Conservation (phyloP, 2,113 vertebrate species). For the Emydura subglobosa region DNA sequence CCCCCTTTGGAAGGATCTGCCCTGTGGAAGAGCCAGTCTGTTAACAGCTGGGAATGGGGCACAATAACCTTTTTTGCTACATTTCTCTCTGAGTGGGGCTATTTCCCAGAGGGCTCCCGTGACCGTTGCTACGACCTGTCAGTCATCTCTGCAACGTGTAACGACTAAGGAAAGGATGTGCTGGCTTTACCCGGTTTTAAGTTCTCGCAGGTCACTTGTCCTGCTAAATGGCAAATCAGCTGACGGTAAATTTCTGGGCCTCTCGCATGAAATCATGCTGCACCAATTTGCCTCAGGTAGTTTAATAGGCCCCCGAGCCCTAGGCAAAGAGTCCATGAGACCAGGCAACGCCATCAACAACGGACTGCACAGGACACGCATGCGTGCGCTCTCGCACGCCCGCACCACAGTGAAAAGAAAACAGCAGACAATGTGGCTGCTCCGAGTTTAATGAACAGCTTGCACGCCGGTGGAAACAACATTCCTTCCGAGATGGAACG, state of each 20-base stretch:
- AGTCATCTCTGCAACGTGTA: not conserved
- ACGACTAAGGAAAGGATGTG: rapidly evolving
- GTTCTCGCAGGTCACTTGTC: rapidly evolving
- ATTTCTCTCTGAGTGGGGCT: rapidly evolving
- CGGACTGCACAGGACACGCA: not conserved
- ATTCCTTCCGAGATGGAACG: constrained; percentile 67
- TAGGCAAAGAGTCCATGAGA: not conserved
- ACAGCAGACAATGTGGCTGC: not conserved
- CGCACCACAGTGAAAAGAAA: not conserved
- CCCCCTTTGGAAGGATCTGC: not conserved
- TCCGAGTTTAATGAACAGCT: not conserved
- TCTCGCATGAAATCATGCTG: not conserved
- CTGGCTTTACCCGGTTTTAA: rapidly evolving
- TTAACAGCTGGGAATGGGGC: not conserved
- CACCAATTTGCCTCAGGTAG: not conserved
- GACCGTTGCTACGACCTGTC: not conserved
- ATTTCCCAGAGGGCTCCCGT: rapidly evolving
- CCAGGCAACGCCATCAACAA: not conserved
- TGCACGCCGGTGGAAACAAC: not conserved
- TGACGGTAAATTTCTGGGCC: not conserved
- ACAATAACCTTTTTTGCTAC: not conserved
- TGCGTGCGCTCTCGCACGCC: rapidly evolving
- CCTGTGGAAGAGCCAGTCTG: not conserved
- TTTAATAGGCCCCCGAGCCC: not conserved
- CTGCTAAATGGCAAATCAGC: too few species aligned